Evolutionary conservation across 2,113 vertebrate species (phyloP).

Genomic region (Camelus dromedarius): DNA sequence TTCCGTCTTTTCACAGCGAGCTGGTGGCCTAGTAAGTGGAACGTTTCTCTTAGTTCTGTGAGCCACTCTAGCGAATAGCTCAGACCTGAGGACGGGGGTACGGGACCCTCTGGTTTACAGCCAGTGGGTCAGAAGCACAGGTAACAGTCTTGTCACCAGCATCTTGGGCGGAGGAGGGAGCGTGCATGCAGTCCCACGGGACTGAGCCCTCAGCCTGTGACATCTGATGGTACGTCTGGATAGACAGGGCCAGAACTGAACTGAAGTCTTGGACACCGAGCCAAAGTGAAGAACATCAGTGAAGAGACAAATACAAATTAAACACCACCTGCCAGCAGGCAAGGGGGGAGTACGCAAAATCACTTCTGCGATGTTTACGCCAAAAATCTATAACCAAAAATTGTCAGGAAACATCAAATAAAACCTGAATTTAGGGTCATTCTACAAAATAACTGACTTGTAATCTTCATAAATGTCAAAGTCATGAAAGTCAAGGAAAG

Average conservation of each 20-base stretch:
- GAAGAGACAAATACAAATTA: neutral
- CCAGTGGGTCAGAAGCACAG: neutral
- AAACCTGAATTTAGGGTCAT: neutral
- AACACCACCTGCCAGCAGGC: neutral
- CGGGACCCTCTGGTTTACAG: too few relatives aligned
- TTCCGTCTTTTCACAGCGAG: neutral
- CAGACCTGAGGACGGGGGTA: too few relatives aligned
- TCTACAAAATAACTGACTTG: neutral
- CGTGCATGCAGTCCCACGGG: neutral
- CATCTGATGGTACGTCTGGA: neutral
- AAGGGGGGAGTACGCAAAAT: neutral
- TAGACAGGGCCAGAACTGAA: neutral
- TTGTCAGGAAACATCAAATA: neutral
- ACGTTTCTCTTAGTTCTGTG: too few relatives aligned
- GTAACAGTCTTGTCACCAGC: neutral
- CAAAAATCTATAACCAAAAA: constrained; percentile 20
- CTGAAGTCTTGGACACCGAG: neutral
- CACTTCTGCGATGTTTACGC: neutral
- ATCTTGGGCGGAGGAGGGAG: rapidly evolving
- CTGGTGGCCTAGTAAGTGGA: neutral
- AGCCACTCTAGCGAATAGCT: too few relatives aligned
- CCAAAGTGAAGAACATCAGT: neutral
- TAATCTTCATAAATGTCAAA: neutral
- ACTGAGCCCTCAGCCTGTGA: neutral
- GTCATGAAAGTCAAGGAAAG: neutral